A percentile compares a stretch with the other conserved stretches of the same genome.
phyloP scores from a whole-genome alignment of 1,140 invertebrate species.

The Drosophila elegans region DNA sequence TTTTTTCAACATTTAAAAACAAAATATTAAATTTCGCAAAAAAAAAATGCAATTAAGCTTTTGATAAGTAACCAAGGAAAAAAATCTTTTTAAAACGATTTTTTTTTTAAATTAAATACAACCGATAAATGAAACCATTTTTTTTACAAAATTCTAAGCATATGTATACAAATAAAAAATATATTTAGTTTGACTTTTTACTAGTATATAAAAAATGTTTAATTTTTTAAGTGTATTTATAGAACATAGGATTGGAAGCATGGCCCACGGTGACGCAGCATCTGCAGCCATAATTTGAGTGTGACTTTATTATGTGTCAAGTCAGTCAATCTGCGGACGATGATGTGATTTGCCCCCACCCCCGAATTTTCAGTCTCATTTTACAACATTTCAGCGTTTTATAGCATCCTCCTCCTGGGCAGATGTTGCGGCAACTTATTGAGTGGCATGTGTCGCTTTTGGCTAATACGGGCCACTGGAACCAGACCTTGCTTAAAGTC shows the following conservation, averaged over 20 bases:
- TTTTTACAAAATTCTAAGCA: no score
- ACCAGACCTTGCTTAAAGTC: constrained; percentile 38
- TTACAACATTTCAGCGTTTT: constrained; percentile 42
- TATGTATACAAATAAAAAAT: no score
- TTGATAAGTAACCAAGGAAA: no score
- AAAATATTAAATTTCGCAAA: no score
- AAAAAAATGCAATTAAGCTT: no score
- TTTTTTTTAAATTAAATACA: no score
- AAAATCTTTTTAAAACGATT: no score
- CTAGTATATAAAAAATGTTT: no score
- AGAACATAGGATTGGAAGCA: neutral
- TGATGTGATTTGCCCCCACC: constrained; percentile 55
- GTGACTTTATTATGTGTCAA: constrained; percentile 82
- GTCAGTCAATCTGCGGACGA: constrained; percentile 76
- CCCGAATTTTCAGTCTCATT: neutral
- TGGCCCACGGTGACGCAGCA: constrained; percentile 37
- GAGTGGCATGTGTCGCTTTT: constrained; percentile 67
- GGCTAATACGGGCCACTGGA: constrained; percentile 47
- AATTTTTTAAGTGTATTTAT: constrained; percentile 7
- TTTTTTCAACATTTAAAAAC: no score
- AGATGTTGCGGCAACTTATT: constrained; percentile 60
- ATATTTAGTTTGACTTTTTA: no score
- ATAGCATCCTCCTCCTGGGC: constrained; percentile 22
- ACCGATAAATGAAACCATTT: no score
- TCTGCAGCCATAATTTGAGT: constrained; percentile 79